A percentile compares a stretch with the other conserved stretches of the same genome.
These are phyloP conservation scores for Smithornis capensis DNA, from an alignment of 2,113 vertebrate genomes.

Conservation along the genomic window DNA sequence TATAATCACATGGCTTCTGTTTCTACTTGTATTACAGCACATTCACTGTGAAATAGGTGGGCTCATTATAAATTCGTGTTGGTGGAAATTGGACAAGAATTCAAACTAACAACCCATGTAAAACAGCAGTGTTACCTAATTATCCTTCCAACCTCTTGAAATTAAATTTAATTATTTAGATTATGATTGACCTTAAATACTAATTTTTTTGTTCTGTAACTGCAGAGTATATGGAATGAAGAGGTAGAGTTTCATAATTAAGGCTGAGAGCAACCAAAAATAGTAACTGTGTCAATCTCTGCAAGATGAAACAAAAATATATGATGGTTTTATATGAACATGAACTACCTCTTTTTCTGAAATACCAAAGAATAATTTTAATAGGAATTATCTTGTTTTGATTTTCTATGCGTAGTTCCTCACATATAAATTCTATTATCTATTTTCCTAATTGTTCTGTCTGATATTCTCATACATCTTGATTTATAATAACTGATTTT, in stretches of 20 bases:
- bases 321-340: neutral
- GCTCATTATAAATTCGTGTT: neutral
- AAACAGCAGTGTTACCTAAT: neutral
- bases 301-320: neutral
- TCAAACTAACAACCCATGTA: neutral
- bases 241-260: neutral
- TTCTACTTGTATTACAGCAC: neutral
- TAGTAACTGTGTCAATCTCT: neutral
- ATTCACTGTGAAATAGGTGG: neutral
- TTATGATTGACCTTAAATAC: neutral
- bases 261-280: neutral
- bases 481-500: neutral
- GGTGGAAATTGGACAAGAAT: neutral
- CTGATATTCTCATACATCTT: neutral
- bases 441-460: neutral
- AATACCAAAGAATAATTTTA: neutral
- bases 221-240: neutral
- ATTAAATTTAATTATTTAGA: neutral
- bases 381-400: neutral
- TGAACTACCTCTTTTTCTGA: neutral
- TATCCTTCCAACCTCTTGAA: neutral
- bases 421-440: neutral
- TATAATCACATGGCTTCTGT: neutral
- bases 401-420: neutral
- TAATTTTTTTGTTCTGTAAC: neutral